Evolutionary conservation across 2,888 invertebrate species (phyloP), one percentile per base, ranked within the genome.

Genomic region (Zele albiditarsus): DNA sequence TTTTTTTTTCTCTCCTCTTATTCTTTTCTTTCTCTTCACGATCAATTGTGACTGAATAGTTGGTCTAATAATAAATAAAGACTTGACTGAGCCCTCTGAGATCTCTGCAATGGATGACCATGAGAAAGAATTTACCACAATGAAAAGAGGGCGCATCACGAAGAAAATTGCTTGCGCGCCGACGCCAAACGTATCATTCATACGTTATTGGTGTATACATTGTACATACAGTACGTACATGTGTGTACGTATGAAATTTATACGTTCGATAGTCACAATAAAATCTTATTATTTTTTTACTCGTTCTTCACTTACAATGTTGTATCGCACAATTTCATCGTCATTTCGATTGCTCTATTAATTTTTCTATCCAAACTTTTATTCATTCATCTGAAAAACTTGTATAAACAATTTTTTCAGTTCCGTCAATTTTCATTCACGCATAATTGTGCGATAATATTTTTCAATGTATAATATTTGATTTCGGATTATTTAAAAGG

Each of bases 51-150:
- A 71, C 38, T 58, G 67, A 28, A 27, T 53, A 20, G 28, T 63
- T 8, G 49, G 31, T 25, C 38, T 42, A 63, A 42, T 63, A 53
- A 69, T 57, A 31, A 63, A 42, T 63, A 53, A 69, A 38, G 63
- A 53, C 53, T 53, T 5, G 71, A 73, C 58, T 71, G 71, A 67
- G 53, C 53, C 63, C 58, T 71, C 20, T 58, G 65, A 23, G 62
- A 72, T 71, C 69, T 74, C 78, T 69, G 74, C 74, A 78, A 77
- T 78, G 75, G 75, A 73, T 74, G 65, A 78, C 49, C 70, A 63
- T 68, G 62, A 63, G 53, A 62, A 75, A 70, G 71, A 20, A 20
- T 20, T 53, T 2, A 57, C 71, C 68, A 58, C 38, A 31, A 58
- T 57, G 58, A 57, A 42, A 70, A 69, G 75, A 75, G 75, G 63